Evolutionary conservation across 2,888 invertebrate species (phyloP), one percentile per base, ranked within the genome.

Genomic region (Drosophila ustulata): DNA sequence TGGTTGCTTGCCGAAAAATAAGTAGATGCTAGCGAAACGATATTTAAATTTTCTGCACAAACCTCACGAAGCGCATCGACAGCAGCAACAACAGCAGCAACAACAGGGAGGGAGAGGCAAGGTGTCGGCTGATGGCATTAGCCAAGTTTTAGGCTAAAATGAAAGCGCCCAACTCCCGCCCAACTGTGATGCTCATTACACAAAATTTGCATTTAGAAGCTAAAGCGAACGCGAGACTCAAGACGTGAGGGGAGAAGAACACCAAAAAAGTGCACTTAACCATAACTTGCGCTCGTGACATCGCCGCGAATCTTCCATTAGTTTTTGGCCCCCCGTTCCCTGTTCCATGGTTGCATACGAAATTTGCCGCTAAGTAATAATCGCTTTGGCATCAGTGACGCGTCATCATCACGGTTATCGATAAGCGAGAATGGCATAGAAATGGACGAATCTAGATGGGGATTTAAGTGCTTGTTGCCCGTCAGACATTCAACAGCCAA

Each of bases 41-140:
- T 82, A 88, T 81, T 74, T 78, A 88, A 88, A 87, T 80, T 89
- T 90, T 89, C 77, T 85, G 82, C 74, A 82, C 79, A 83, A 79
- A 86, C 70, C 84, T 83, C 80, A 85, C 83, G 86, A 83, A 90
- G 90, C 90, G 89, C 88, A 89, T 89, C 91, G 77, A 66, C 43
- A 66, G 56, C 62, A 77, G 66, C 41, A 66, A 56, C 63, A 77
- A 66, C 66, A 69, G 64, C 28, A 46, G 18, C 18, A 18, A 18
- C 18, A 18, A 18, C 18, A 46, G 53, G 43, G 58, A 43, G 59
- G 39, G 74, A 50, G 45, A 50, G 56, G 47, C 49, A 52, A 43
- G 53, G 63, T 41, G 53, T 32, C 11, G 63, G 62, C 30, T 62
- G 63, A 72, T 70, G 72, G 65, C 72, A 78, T 82, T 82, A 76